Evolutionary conservation across 1,140 invertebrate species (phyloP).

Genomic region (Saccostrea echinata): DNA sequence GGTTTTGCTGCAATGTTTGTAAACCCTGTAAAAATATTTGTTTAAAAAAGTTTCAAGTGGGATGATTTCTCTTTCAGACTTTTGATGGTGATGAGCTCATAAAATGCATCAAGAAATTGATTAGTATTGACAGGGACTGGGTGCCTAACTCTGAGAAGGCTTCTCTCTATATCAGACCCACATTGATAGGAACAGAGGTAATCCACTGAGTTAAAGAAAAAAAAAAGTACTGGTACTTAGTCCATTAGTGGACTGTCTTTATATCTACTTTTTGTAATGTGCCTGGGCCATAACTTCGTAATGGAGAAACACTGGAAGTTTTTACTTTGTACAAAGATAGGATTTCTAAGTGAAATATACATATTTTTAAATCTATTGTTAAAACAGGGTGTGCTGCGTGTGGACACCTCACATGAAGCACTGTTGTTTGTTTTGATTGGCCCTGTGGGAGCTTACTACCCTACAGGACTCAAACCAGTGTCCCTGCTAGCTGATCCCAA

Average conservation of each 20-base stretch:
- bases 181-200: slow-evolving; percentile 97
- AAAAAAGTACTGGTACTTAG: background rate
- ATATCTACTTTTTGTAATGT: too few species aligned
- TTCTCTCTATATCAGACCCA: slow-evolving; percentile 97
- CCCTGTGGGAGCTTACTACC: slow-evolving; percentile 96
- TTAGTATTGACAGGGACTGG: slow-evolving; percentile 98
- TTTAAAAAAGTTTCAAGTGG: too few species aligned
- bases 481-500: slow-evolving; percentile 89
- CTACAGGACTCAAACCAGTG: slow-evolving; percentile 87
- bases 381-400: slow-evolving; percentile 92
- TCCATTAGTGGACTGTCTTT: background rate
- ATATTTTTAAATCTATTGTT: slow-evolving; percentile 15
- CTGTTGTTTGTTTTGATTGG: slow-evolving; percentile 94
- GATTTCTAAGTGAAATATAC: too few species aligned
- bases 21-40: too few species aligned
- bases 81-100: slow-evolving; percentile 95
- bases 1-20: too few species aligned
- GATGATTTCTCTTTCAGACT: slow-evolving; percentile 78
- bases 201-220: slow-evolving; percentile 63
- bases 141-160: slow-evolving; percentile 90
- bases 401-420: slow-evolving; percentile 90
- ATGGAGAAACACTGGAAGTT: too few species aligned
- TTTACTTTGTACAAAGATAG: too few species aligned
- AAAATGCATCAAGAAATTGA: slow-evolving; percentile 91
- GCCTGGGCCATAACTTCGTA: too few species aligned